Evolutionary conservation across 1,140 invertebrate genomes (phyloP).

Genomic region (Cecropterus lyciades): DNA sequence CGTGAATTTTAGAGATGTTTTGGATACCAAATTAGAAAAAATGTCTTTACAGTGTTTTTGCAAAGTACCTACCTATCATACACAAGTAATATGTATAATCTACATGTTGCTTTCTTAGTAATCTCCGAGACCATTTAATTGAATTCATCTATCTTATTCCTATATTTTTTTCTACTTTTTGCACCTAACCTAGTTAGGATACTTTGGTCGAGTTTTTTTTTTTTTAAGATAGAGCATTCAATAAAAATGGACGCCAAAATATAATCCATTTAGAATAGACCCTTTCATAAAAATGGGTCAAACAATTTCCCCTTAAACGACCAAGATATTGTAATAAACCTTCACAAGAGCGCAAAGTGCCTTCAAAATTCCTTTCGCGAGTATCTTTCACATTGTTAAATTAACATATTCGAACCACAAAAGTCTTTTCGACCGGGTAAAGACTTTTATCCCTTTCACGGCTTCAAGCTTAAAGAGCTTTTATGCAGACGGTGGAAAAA

Average conservation of each 20-base stretch:
- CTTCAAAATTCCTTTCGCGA: slow-evolving; percentile 13
- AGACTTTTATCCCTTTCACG: slow-evolving; percentile 19
- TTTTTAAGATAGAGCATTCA: background rate
- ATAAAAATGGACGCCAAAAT: background rate
- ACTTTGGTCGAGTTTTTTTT: too few species aligned
- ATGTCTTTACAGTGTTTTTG: too few species aligned
- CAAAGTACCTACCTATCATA: too few species aligned
- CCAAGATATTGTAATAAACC: slow-evolving; percentile 13
- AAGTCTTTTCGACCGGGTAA: slow-evolving; percentile 6
- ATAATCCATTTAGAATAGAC: background rate
- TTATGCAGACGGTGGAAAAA: slow-evolving; percentile 21
- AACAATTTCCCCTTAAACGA: slow-evolving; percentile 4
- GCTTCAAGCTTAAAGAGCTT: slow-evolving; percentile 18
- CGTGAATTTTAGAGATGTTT: too few species aligned
- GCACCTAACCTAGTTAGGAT: too few species aligned
- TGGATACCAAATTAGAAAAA: too few species aligned
- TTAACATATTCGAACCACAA: slow-evolving; percentile 19
- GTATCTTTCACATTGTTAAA: slow-evolving; percentile 11
- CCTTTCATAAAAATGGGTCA: background rate
- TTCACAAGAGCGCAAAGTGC: slow-evolving; percentile 11
- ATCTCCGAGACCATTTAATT: too few species aligned
- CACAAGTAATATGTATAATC: too few species aligned
- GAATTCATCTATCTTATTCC: too few species aligned
- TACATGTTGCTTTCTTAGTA: too few species aligned
- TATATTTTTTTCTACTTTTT: too few species aligned